Base-by-base conservation (phyloP, 2,888 invertebrate genomes). In the Bhutanitis thaidina region DNA sequence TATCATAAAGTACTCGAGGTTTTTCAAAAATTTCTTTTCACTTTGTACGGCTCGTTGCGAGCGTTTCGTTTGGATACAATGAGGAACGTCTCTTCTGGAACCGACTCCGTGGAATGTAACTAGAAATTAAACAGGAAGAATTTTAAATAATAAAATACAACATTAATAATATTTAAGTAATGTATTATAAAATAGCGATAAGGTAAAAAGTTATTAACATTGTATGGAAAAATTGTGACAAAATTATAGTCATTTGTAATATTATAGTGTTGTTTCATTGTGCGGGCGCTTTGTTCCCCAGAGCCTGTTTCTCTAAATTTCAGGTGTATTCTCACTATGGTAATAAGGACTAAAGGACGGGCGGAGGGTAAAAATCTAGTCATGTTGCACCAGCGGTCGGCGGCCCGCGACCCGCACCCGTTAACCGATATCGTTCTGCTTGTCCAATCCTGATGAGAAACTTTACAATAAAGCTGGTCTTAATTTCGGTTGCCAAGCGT, bases 181-280 rank as follows among this genome's bases (percentile, higher is more conserved):
- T 89, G 88, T 88, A 89, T 87, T 88, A 89, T 89, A 89, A 86
- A 81, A 63, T 88, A 88, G 86, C 60, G 64, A 52, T 88, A 88
- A 87, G 88, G 85, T 87, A 86, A 88, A 88, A 88, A 86, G 89
- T 89, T 89, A 89, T 88, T 89, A 89, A 90, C 90, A 89, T 82
- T 90, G 90, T 90, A 90, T 88, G 90, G 89, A 89, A 88, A 86
- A 88, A 88, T 89, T 88, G 90, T 90, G 90, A 90, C 90, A 90
- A 87, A 89, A 90, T 88, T 90, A 90, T 90, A 90, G 90, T 90
- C 90, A 90, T 90, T 90, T 90, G 90, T 90, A 90, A 90, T 90
- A 90, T 89, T 88, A 79, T 1, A 80, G 64, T 77, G 74, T 79
- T 84, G 85, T 89, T 89, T 88, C 62, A 86, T 85, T 88, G 36